Conservation (phyloP, 2,888 invertebrate genomes). For the Plagodis dolabraria region DNA sequence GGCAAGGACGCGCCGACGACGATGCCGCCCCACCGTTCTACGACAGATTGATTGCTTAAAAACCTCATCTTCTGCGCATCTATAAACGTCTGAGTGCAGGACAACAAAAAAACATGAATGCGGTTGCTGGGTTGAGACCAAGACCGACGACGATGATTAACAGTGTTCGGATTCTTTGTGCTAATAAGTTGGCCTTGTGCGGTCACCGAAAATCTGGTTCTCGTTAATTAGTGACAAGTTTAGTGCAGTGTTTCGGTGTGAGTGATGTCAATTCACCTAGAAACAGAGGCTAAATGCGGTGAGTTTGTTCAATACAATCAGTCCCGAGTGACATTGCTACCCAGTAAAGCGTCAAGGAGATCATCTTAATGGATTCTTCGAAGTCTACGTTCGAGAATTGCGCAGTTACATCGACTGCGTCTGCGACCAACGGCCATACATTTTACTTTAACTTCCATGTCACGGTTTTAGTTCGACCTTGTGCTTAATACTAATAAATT, state of each 20-base stretch:
- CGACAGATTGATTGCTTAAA: constrained; percentile 53
- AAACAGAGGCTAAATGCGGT: constrained; percentile 54
- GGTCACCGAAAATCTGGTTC: constrained; percentile 30
- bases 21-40: constrained; percentile 51
- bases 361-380: constrained; percentile 68
- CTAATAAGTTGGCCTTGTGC: constrained; percentile 19
- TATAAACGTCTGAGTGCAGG: constrained; percentile 42
- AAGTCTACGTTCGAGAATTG: constrained; percentile 64
- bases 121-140: constrained; percentile 43
- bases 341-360: constrained; percentile 67
- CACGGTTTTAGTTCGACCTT: constrained; percentile 57
- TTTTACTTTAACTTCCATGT: constrained; percentile 61
- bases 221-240: constrained; percentile 46
- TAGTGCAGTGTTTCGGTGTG: constrained; percentile 45
- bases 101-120: constrained; percentile 53
- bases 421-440: constrained; percentile 48
- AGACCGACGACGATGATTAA: constrained; percentile 51
- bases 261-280: constrained; percentile 57
- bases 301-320: constrained; percentile 51
- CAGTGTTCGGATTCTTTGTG: constrained; percentile 49
- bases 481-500: constrained; percentile 52
- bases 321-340: constrained; percentile 49
- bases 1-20: constrained; percentile 67
- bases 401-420: constrained; percentile 67
- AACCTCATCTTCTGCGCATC: constrained; percentile 48